Percentiles rank a stretch among this genome's conserved stretches.
These are phyloP conservation scores for Sylvicola fuscatus DNA, from an alignment of 2,888 invertebrate genomes.

Conservation along the genomic window DNA sequence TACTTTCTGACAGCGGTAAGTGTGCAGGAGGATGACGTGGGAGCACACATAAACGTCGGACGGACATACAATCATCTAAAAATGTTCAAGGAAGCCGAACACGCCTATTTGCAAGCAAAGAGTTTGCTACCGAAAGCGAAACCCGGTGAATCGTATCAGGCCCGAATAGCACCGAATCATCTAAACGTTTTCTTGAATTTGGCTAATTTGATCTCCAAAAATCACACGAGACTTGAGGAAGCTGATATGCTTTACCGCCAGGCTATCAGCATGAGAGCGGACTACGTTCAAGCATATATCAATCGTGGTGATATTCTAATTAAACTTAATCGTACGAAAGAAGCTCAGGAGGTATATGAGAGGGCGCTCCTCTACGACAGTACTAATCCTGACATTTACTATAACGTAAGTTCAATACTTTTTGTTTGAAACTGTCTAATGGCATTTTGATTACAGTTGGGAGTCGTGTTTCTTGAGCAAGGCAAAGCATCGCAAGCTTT, in stretches of 20 bases:
- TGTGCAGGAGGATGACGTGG: slow-evolving; percentile 90
- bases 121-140: slow-evolving; percentile 76
- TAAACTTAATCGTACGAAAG: slow-evolving; percentile 80
- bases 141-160: slow-evolving; percentile 86
- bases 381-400: slow-evolving; percentile 86
- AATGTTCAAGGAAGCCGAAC: slow-evolving; percentile 74
- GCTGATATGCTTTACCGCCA: slow-evolving; percentile 86
- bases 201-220: slow-evolving; percentile 84
- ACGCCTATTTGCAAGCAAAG: slow-evolving; percentile 78
- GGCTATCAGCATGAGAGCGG: slow-evolving; percentile 92
- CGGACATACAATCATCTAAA: slow-evolving; percentile 84
- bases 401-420: slow-evolving; percentile 53
- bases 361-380: slow-evolving; percentile 81
- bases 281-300: slow-evolving; percentile 91
- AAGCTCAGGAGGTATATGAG: slow-evolving; percentile 89
- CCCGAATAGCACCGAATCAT: slow-evolving; percentile 88
- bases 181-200: slow-evolving; percentile 89
- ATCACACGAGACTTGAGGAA: slow-evolving; percentile 77
- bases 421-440: not conserved
- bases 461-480: slow-evolving; percentile 85
- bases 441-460: slow-evolving; percentile 35
- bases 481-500: slow-evolving; percentile 79
- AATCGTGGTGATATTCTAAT: slow-evolving; percentile 92
- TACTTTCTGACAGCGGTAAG: slow-evolving; percentile 85
- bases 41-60: slow-evolving; percentile 93